A percentile compares a stretch with the other conserved stretches of the same genome.
Conservation (phyloP, 2,797 vertebrate genomes). For the Pipistrellus kuhlii region DNA sequence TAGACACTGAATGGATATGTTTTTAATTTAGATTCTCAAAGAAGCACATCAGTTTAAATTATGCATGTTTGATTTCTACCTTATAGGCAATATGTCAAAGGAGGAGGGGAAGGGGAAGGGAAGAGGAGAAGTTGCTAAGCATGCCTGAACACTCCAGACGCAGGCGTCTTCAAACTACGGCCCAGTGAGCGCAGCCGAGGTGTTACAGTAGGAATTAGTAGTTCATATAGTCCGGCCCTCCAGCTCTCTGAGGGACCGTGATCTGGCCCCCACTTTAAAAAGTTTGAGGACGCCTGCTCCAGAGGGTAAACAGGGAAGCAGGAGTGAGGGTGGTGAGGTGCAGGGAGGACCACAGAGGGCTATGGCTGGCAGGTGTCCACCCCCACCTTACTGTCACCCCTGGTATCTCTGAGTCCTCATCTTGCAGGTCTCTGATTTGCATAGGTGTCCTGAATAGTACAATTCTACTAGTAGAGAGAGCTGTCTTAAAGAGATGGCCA, state of each 20-base stretch:
- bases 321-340: neutral
- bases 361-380: neutral
- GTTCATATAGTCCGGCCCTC: too few species aligned
- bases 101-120: neutral
- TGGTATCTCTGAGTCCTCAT: neutral
- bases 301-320: neutral
- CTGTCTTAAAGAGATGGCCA: neutral
- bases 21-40: neutral
- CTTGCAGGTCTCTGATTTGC: neutral
- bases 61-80: neutral
- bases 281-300: too few species aligned
- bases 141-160: neutral
- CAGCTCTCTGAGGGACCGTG: too few species aligned
- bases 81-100: neutral
- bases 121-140: neutral
- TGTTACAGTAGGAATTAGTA: too few species aligned
- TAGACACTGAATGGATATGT: neutral
- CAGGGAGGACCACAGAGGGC: neutral
- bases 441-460: neutral
- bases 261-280: too few species aligned
- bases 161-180: too few species aligned
- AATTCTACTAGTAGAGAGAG: neutral
- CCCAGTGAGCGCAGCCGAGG: too few species aligned
- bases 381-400: neutral
- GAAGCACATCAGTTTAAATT: neutral